A percentile compares a stretch with the other conserved stretches of the same genome.
These are phyloP conservation scores for Epinephelus fuscoguttatus DNA, from an alignment of 2,113 vertebrate species.

Conservation along the genomic window DNA sequence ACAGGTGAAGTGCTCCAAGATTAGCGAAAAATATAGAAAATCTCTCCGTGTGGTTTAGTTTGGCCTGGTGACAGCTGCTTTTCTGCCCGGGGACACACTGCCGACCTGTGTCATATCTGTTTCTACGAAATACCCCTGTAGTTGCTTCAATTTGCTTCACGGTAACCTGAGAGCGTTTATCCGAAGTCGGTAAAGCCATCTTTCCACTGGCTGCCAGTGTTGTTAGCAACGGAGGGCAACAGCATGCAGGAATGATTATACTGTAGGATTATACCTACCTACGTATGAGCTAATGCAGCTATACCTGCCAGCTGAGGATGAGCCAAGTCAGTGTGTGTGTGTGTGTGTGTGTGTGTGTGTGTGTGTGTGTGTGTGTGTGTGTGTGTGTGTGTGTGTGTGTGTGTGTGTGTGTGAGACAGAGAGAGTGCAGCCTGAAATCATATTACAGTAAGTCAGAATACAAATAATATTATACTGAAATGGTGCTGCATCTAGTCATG, in stretches of 20 bases:
- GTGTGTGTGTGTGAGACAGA: constrained; percentile 16
- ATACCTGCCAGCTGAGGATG: constrained; percentile 49
- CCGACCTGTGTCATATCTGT: constrained; percentile 15
- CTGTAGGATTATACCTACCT: not conserved
- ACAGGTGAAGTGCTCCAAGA: not conserved
- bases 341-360: constrained; percentile 18
- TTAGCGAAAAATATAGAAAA: not conserved
- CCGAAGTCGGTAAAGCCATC: constrained; percentile 1
- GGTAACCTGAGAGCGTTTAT: constrained; percentile 43
- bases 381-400: constrained; percentile 24
- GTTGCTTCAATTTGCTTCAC: constrained; percentile 11
- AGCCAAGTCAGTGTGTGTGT: constrained; percentile 18
- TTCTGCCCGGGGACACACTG: not conserved
- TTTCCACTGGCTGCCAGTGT: constrained; percentile 61
- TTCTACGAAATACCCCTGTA: constrained; percentile 12
- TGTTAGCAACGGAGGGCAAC: constrained; percentile 77
- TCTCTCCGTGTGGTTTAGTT: not conserved
- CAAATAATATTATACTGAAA: not conserved
- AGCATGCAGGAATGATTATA: constrained; percentile 54
- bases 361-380: constrained; percentile 23
- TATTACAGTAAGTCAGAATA: not conserved
- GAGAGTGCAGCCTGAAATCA: not conserved
- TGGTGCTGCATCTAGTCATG: not conserved
- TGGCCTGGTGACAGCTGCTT: constrained; percentile 19
- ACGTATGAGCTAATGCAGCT: constrained; percentile 55